Evolutionary conservation across 2,888 invertebrate genomes (phyloP).

Genomic region (Scaptomyza parva): DNA sequence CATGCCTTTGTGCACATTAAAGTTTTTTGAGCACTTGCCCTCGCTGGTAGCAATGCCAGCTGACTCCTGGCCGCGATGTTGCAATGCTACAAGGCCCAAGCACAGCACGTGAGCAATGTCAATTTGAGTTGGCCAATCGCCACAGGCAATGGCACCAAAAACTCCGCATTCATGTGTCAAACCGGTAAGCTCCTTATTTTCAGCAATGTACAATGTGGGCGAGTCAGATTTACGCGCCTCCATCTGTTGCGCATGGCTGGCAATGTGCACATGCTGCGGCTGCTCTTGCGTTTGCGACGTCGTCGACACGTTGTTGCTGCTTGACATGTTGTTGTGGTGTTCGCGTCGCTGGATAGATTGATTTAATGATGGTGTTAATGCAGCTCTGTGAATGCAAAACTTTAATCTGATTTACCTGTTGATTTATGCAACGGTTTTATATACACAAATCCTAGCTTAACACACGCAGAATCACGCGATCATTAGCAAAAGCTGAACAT

Average conservation of each 20-base stretch:
- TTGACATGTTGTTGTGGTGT: constrained; percentile 43
- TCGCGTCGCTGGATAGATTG: constrained; percentile 17
- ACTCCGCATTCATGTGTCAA: constrained; percentile 97
- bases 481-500: constrained; percentile 34
- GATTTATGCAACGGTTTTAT: constrained; percentile 75
- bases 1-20: constrained; percentile 96
- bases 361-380: not conserved
- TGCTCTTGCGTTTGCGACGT: constrained; percentile 34
- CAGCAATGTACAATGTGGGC: constrained; percentile 60
- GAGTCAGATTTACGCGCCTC: constrained; percentile 17
- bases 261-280: constrained; percentile 60
- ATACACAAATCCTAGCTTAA: constrained; percentile 57
- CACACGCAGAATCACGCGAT: constrained; percentile 58
- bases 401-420: constrained; percentile 65
- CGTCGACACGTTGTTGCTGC: constrained; percentile 54
- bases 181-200: constrained; percentile 85
- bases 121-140: constrained; percentile 95
- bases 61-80: constrained; percentile 99
- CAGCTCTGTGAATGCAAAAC: constrained; percentile 26
- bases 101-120: constrained; percentile 96
- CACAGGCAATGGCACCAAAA: constrained; percentile 96
- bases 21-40: constrained; percentile 91
- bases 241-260: constrained; percentile 50
- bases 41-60: constrained; percentile 98
- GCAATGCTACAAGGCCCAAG: constrained; percentile 95